Base-by-base conservation (phyloP, 2,113 vertebrate species). In the Porphyrio hochstetteri region DNA sequence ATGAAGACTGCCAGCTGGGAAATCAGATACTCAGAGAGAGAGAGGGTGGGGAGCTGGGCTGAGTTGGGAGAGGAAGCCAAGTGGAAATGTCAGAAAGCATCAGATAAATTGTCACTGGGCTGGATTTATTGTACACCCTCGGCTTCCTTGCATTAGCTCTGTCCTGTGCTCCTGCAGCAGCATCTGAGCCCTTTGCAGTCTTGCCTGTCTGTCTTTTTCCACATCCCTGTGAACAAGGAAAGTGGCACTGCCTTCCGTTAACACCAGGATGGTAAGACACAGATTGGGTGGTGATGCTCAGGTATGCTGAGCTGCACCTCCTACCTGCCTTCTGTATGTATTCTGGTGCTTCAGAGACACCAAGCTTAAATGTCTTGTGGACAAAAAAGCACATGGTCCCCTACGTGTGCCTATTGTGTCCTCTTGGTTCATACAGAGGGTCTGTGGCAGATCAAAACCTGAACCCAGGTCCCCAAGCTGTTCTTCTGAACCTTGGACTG, bases 1-100 rank as follows among this genome's bases (percentile, higher is more conserved):
- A 29, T 60, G 93, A 69, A 85, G 82, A 86, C 90, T 93, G 55
- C 71, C 25, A 33, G 76, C 69, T 90, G 76, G 33, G 76, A 94
- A 93, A 88, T 92, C 68, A 92, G 71, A 77, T 95, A 74, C 70
- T 70, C 86, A 46, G 52, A 46, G 64, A 16, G 56, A 50, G 64
- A 14, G 52, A 50, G 52, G 33, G 59, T 80, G 46, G 79, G 52
- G 82, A 94, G 67, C 27, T 76, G 82, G 21, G 10, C 7, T 69
- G 31, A 23, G 69, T 9, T 0, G 0, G 50, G n/a, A 90, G 28
- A 63, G 46, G 72, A 90, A 94, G 42, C 55, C 83, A 70, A 93
- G 29, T 78, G 72, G 71, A 88, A 91, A 71, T 52, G 52, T 50
- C 83, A 86, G 86, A 88, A 91, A 84, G 60, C 52, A 78, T 13